A percentile compares a stretch with the other conserved stretches of the same genome.
These are phyloP conservation scores for Etheostoma spectabile DNA, from an alignment of 2,113 vertebrate species.

Conservation along the genomic window DNA sequence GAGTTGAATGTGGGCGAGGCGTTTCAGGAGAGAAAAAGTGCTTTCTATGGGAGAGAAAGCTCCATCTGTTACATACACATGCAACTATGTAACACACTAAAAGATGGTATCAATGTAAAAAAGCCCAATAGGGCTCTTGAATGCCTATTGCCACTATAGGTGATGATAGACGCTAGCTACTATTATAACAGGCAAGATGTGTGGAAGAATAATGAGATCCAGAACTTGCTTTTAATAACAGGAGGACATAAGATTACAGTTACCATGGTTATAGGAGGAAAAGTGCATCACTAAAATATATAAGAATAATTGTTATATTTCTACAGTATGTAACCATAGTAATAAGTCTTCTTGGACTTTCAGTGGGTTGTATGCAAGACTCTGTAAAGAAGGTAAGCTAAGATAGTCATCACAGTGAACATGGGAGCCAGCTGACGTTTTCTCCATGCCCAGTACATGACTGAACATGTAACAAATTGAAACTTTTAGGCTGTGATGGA, in stretches of 20 bases:
- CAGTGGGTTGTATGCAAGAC: neutral
- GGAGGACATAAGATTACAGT: neutral
- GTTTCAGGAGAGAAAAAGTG: too few species aligned
- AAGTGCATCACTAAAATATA: neutral
- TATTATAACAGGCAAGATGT: neutral
- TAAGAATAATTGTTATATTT: neutral
- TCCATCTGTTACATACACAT: too few species aligned
- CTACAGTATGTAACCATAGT: too few species aligned
- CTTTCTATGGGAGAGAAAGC: too few species aligned
- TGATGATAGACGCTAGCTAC: too few species aligned
- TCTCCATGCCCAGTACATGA: neutral
- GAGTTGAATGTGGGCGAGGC: too few species aligned
- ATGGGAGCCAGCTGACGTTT: slow-evolving; percentile 9
- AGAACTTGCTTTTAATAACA: neutral
- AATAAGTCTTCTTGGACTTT: neutral
- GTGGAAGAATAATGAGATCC: neutral
- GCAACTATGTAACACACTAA: too few species aligned
- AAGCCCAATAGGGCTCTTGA: too few species aligned
- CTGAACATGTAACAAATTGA: neutral
- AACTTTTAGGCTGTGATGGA: neutral
- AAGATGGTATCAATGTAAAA: too few species aligned
- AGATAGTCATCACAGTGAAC: neutral
- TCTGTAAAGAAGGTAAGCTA: neutral
- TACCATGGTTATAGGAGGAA: neutral
- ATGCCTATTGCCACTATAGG: too few species aligned